Evolutionary conservation across 2,888 invertebrate species (phyloP), one percentile per base, ranked within the genome.

Genomic region (Ophioninae sp.): DNA sequence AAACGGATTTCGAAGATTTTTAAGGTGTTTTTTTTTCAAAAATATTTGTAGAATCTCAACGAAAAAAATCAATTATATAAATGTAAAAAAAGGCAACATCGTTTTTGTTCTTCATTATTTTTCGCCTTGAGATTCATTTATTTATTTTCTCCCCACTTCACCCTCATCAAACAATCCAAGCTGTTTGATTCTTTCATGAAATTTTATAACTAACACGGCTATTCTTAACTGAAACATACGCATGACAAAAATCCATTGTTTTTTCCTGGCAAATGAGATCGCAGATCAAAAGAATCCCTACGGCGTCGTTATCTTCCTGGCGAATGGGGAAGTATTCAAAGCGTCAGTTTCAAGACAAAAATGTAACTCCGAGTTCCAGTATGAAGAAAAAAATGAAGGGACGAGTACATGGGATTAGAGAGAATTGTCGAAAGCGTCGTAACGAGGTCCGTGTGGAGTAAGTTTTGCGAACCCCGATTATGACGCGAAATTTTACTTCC

Each of bases 381-480:
- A 22, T 44, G 17, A 51, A 22, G n/a, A 7, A 61, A 63, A 64
- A 56, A 71, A 61, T 37, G 20, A 65, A 22, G n/a, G 61, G 63
- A 61, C n/a, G 30, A 63, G 10, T 37, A 59, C 30, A 56, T 39
- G 56, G 56, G 51, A 58, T 51, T 13, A 44, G 30, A 41, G 58
- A 51, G 68, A 80, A 83, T 83, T 74, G 73, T 83, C 77, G 77
- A 77, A 83, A 83, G 68, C 64, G 74, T 59, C 73, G 69, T 83
- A 83, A 83, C 78, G 78, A 83, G 83, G 74, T 58, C 77, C 77
- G 68, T 39, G 69, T 64, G 61, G 73, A 58, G 72, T 41, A 64
- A 64, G 64, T 51, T 75, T 59, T 71, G 20, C 72, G 30, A 39
- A 41, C 61, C 61, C 61, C 59, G 8, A 30, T 69, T 44, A 61